A percentile compares a stretch with the other conserved stretches of the same genome.
phyloP scores from a whole-genome alignment of 2,797 vertebrate genomes.

The Picus viridis region DNA sequence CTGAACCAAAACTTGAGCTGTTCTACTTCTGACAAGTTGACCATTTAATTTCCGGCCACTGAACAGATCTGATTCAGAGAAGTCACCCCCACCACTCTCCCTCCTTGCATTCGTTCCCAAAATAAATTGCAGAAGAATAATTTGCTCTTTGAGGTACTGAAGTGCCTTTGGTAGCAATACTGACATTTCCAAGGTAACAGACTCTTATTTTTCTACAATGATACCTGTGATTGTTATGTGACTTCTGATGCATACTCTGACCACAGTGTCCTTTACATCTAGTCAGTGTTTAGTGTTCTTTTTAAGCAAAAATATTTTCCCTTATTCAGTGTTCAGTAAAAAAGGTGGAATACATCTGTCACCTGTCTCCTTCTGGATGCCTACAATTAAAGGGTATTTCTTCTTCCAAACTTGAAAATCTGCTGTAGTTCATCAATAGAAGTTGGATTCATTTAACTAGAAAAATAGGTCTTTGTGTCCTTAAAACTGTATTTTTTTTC shows the following conservation, averaged over 20 bases:
- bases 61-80: slow-evolving; percentile 60
- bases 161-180: not conserved
- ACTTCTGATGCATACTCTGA: not conserved
- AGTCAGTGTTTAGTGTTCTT: not conserved
- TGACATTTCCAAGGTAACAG: slow-evolving; percentile 42
- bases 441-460: not conserved
- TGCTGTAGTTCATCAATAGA: not conserved
- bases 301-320: not conserved
- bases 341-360: not conserved
- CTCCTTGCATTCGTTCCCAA: slow-evolving; percentile 32
- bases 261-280: not conserved
- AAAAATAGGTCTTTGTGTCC: not conserved
- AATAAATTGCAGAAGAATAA: slow-evolving; percentile 54
- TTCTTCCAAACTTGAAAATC: slow-evolving; percentile 4
- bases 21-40: slow-evolving; percentile 68
- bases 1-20: slow-evolving; percentile 63
- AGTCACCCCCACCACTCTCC: not conserved
- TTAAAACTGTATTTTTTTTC: not conserved
- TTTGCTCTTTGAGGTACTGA: not conserved
- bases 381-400: not conserved
- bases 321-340: not conserved
- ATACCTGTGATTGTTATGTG: not conserved
- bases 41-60: slow-evolving; percentile 73
- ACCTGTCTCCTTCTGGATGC: not conserved
- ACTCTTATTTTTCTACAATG: not conserved